These are phyloP conservation scores for Torymus aiolomorphi DNA, from an alignment of 2,888 invertebrate genomes.

Conservation along the genomic window DNA sequence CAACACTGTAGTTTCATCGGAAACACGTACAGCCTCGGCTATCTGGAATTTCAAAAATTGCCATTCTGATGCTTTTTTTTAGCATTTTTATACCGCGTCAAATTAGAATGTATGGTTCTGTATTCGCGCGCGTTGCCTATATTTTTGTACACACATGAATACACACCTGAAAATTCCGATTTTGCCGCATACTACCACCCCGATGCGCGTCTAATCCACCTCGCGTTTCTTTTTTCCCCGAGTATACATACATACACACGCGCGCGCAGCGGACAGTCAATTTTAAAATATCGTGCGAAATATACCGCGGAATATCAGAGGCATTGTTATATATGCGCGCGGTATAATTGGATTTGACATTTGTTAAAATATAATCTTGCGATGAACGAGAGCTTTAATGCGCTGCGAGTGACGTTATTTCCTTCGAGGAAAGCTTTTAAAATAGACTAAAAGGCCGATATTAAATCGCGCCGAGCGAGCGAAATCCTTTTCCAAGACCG, in stretches of 20 bases:
- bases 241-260: no score
- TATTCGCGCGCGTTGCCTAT: background rate
- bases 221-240: no score
- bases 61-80: background rate
- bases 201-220: background rate
- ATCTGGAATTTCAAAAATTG: background rate
- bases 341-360: slow-evolving; percentile 23
- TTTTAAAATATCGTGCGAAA: slow-evolving; percentile 7
- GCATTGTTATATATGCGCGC: background rate
- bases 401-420: slow-evolving; percentile 33
- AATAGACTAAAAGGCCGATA: slow-evolving; percentile 18
- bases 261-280: background rate
- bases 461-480: background rate
- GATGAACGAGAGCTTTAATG: slow-evolving; percentile 4
- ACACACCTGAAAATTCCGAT: slow-evolving; percentile 3
- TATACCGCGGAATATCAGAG: background rate
- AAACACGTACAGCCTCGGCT: background rate
- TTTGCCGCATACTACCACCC: background rate
- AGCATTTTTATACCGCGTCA: background rate
- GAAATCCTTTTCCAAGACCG: background rate
- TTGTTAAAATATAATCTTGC: slow-evolving; percentile 34
- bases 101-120: slow-evolving; percentile 11
- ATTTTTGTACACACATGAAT: background rate
- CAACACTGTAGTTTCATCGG: no score
- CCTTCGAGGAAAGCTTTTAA: slow-evolving; percentile 7